Conservation (phyloP, 64 coral and sea anemone genomes). For the Orbicella faveolata region DNA sequence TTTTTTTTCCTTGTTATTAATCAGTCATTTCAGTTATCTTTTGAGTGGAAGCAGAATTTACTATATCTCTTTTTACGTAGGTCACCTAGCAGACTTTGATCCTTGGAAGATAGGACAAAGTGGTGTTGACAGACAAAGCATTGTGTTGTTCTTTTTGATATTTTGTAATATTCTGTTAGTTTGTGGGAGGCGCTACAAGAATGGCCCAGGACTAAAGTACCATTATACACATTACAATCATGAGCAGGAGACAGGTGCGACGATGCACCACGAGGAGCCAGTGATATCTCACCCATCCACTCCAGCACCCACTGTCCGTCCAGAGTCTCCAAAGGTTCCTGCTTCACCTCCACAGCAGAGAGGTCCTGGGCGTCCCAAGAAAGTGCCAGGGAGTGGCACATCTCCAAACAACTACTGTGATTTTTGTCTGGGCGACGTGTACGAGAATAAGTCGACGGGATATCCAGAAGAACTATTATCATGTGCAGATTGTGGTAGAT, state of each 20-base stretch:
- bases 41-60: too few species aligned
- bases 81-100: too few species aligned
- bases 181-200: conserved; percentile 98
- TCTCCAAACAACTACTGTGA: conserved; percentile 98
- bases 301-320: conserved; percentile 23
- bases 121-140: too few species aligned
- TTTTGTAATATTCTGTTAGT: conserved; percentile 40
- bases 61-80: too few species aligned
- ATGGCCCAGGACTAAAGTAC: conserved; percentile 97
- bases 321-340: conserved; percentile 69
- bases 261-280: conserved; percentile 52
- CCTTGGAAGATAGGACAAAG: too few species aligned
- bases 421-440: conserved; percentile 92
- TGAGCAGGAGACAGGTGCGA: conserved; percentile 51
- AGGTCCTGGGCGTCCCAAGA: conserved; percentile 51
- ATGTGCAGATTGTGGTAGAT: conserved; percentile 97
- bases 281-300: conserved; percentile 54
- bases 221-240: conserved; percentile 98
- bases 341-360: not conserved
- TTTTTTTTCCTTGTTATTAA: too few species aligned
- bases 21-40: too few species aligned
- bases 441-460: conserved; percentile 86
- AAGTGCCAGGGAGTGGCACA: conserved; percentile 11
- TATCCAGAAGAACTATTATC: conserved; percentile 88
- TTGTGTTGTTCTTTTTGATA: not conserved